phyloP scores from a whole-genome alignment of 2,888 invertebrate genomes.

The Pterostichus niger region DNA sequence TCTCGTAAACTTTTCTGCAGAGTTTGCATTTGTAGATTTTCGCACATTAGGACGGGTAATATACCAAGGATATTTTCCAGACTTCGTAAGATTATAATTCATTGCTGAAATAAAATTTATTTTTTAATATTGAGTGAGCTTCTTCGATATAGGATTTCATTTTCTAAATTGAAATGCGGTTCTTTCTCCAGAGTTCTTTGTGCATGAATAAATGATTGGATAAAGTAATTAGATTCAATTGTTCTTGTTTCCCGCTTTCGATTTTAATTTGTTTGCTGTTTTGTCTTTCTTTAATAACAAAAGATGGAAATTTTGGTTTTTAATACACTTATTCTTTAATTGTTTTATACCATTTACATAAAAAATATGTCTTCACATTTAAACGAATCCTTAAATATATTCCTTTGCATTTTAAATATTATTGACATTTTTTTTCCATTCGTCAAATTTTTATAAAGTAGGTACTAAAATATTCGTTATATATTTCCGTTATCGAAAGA shows the following conservation, averaged over 20 bases:
- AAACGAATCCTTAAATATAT: too few species aligned
- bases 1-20: conserved; percentile 18
- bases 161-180: conserved; percentile 34
- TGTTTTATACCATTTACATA: conserved; percentile 41
- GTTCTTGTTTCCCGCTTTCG: conserved; percentile 49
- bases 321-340: conserved; percentile 44
- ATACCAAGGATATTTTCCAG: not conserved
- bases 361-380: not conserved
- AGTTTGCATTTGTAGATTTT: not conserved
- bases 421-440: too few species aligned
- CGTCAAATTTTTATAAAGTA: too few species aligned
- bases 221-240: conserved; percentile 53
- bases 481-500: too few species aligned
- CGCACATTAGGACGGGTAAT: not conserved
- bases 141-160: conserved; percentile 31
- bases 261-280: conserved; percentile 53
- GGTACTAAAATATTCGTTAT: too few species aligned
- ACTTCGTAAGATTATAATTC: conserved; percentile 32
- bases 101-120: conserved; percentile 21
- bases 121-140: conserved; percentile 24
- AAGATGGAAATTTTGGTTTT: conserved; percentile 31
- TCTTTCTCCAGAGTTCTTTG: conserved; percentile 7
- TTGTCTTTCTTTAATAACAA: conserved; percentile 50
- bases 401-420: too few species aligned
- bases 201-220: conserved; percentile 53